Conservation (phyloP, 1,140 invertebrate genomes). For the Bombus ignitus region DNA sequence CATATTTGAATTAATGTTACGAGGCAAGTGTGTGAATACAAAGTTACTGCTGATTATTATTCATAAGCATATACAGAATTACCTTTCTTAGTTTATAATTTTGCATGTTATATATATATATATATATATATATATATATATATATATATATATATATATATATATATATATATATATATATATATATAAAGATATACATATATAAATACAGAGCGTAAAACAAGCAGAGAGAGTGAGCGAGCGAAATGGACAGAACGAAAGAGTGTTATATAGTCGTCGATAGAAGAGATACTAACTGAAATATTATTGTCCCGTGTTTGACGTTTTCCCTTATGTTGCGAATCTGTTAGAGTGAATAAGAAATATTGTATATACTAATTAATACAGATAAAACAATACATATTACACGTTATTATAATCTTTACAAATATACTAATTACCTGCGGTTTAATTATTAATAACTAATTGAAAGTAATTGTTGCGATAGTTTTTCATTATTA, state of each 20-base stretch:
- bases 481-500: constrained; percentile 57
- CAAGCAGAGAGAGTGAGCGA: background rate
- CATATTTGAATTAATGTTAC: constrained; percentile 61
- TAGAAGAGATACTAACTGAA: constrained; percentile 52
- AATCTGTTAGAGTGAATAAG: constrained; percentile 45
- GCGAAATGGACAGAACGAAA: constrained; percentile 21
- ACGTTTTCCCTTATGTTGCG: constrained; percentile 62
- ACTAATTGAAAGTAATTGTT: constrained; percentile 72
- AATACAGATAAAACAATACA: constrained; percentile 67
- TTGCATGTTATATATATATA: constrained; percentile 68
- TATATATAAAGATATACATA: background rate
- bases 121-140: constrained; percentile 9
- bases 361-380: constrained; percentile 73
- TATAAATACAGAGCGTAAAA: constrained; percentile 36
- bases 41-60: constrained; percentile 61
- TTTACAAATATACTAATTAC: constrained; percentile 72
- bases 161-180: constrained; percentile 39
- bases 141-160: constrained; percentile 44
- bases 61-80: constrained; percentile 60
- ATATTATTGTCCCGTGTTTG: constrained; percentile 59
- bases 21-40: constrained; percentile 60
- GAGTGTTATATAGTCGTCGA: constrained; percentile 54
- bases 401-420: constrained; percentile 74
- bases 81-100: constrained; percentile 71
- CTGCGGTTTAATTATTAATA: constrained; percentile 76